phyloP scores from a whole-genome alignment of 1,140 invertebrate genomes.

The Neodiprion lecontei region DNA sequence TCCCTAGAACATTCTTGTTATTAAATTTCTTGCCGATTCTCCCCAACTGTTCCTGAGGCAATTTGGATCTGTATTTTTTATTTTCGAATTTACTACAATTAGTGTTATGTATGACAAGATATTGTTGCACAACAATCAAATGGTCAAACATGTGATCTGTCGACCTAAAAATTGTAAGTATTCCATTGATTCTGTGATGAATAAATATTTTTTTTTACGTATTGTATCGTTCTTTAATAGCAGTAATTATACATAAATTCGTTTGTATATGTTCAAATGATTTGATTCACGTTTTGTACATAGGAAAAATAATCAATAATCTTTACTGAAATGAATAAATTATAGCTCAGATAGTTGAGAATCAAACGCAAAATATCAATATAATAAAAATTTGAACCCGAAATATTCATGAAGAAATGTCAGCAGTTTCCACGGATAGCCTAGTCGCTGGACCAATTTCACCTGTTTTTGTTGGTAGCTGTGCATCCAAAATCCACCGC shows the following conservation, averaged over 20 bases:
- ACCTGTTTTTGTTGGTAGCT: too few relatives aligned
- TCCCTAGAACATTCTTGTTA: too few relatives aligned
- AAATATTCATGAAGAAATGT: too few relatives aligned
- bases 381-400: too few relatives aligned
- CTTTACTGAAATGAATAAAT: too few relatives aligned
- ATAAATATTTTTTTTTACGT: conserved; percentile 17
- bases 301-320: too few relatives aligned
- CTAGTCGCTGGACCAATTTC: too few relatives aligned
- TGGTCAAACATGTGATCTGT: neutral
- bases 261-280: neutral
- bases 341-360: too few relatives aligned
- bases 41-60: neutral
- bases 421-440: too few relatives aligned
- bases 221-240: neutral
- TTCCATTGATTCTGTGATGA: conserved; percentile 18
- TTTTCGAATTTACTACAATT: neutral
- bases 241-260: neutral
- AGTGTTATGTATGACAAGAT: neutral
- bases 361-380: too few relatives aligned
- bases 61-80: neutral
- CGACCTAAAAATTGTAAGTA: conserved; percentile 11
- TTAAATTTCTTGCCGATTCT: neutral
- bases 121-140: neutral
- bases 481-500: too few relatives aligned
- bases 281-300: neutral